A percentile compares a stretch with the other conserved stretches of the same genome.
phyloP scores from a whole-genome alignment of 2,888 invertebrate species.

The Laothoe populi region DNA sequence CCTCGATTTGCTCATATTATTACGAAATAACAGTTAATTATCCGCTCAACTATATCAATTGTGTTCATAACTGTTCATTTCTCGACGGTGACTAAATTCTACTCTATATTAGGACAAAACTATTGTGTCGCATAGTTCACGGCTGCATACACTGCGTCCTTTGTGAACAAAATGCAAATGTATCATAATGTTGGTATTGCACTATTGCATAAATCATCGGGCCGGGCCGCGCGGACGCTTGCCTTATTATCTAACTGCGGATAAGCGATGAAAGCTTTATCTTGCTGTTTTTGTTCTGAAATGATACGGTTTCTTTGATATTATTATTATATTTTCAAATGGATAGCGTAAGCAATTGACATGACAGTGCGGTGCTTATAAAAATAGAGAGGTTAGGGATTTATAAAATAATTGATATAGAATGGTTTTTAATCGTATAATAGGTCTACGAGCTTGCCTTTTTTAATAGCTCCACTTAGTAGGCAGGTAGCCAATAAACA shows the following conservation, averaged over 20 bases:
- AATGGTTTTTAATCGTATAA: no score
- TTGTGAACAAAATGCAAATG: conserved; percentile 70
- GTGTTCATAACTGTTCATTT: conserved; percentile 20
- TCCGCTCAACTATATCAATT: conserved; percentile 4
- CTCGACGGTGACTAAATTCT: conserved; percentile 29
- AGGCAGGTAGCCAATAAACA: no score
- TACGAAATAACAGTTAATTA: background rate
- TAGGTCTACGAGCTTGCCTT: no score
- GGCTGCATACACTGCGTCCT: conserved; percentile 38
- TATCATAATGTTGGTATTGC: conserved; percentile 61
- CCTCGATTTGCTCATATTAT: background rate
- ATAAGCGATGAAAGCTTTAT: conserved; percentile 61
- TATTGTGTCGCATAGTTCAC: conserved; percentile 38
- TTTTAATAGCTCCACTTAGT: no score
- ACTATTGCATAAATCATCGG: conserved; percentile 63
- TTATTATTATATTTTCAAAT: background rate
- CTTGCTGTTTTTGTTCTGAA: conserved; percentile 31
- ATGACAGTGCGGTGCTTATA: background rate
- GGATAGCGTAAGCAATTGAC: background rate
- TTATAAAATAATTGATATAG: no score
- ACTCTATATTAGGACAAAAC: conserved; percentile 34
- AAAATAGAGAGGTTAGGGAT: background rate
- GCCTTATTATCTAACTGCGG: conserved; percentile 64
- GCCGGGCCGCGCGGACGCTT: conserved; percentile 56
- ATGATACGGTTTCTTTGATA: background rate